phyloP scores from a whole-genome alignment of 2,888 invertebrate species.

The Camponotus fellah region DNA sequence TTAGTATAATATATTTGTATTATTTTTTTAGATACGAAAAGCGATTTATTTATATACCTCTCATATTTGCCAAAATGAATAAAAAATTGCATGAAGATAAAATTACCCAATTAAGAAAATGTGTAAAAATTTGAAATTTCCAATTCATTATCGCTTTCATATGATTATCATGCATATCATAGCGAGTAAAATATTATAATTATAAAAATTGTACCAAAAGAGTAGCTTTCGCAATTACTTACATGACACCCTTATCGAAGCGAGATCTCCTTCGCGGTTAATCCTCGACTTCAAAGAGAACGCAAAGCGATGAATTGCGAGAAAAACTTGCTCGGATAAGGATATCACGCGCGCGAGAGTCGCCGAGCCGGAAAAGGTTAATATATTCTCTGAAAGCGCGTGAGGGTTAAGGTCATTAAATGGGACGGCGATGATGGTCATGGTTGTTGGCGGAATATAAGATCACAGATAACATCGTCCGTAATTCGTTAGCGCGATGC shows the following conservation, averaged over 20 bases:
- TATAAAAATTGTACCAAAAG: neutral
- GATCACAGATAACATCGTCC: constrained; percentile 23
- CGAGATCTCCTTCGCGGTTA: neutral
- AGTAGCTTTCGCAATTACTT: neutral
- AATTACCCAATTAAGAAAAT: neutral
- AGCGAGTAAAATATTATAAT: neutral
- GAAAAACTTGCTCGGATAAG: neutral
- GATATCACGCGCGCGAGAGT: neutral
- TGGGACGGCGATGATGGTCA: neutral
- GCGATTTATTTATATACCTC: neutral
- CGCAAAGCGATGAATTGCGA: neutral
- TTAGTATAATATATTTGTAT: too few species aligned
- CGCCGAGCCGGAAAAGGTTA: constrained; percentile 7
- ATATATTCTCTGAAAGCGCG: constrained; percentile 14
- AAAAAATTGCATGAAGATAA: neutral
- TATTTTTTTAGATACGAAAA: neutral
- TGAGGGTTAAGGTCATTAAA: constrained; percentile 40
- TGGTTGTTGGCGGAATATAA: neutral
- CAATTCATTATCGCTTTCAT: neutral
- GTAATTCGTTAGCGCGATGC: constrained; percentile 39
- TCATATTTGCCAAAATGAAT: neutral
- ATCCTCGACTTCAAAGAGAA: neutral
- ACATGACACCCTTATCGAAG: neutral
- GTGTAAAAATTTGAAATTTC: neutral
- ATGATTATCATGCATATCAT: neutral